Base-by-base conservation (phyloP, 2,797 vertebrate species). In the Schizopygopsis malacanthus region DNA sequence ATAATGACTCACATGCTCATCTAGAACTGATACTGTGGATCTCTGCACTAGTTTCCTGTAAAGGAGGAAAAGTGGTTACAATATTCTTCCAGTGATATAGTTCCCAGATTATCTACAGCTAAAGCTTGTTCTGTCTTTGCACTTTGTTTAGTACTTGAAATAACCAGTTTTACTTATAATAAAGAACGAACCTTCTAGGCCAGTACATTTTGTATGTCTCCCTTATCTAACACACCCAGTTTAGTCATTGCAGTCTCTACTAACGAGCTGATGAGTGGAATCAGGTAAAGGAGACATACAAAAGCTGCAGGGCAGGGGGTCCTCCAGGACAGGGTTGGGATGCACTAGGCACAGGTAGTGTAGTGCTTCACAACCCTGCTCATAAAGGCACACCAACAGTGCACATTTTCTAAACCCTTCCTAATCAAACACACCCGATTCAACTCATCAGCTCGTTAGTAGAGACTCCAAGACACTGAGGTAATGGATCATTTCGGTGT, bases 1-100 rank as follows among this genome's bases (percentile, higher is more conserved):
- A 37, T 99, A 99, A 93, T 99, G 98, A 88, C 97, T 97, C 91
- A 99, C 97, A 94, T 99, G 97, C 47, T 98, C 96, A 0, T 98
- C 97, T 91, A 99, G 91, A 89, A 99, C 92, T 0, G 95, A 96
- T 84, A 98, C 87, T 0, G 98, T 99, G 1, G 98, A 99, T 89
- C 87, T 94, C 67, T 92, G 95, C 85, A 99, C 96, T 93, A 97
- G 92, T 87, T 95, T 94, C 91, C 98, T 99, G 93, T 71, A 86
- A 63, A 37, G 47, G 16, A 54, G 28, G 15, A 18, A 50, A 82
- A 63, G 28, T 65, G 41, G 15, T 47, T 45, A 16, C 33, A 59
- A 61, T 28, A 65, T 20, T 52, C 18, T 13, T 39, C 5, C 7
- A 33, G 1, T 59, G 6, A 41, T 22, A 52, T 1, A 54, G 15